Base-by-base conservation (phyloP, 2,888 invertebrate genomes). In the Hydrotaea diabolus region DNA sequence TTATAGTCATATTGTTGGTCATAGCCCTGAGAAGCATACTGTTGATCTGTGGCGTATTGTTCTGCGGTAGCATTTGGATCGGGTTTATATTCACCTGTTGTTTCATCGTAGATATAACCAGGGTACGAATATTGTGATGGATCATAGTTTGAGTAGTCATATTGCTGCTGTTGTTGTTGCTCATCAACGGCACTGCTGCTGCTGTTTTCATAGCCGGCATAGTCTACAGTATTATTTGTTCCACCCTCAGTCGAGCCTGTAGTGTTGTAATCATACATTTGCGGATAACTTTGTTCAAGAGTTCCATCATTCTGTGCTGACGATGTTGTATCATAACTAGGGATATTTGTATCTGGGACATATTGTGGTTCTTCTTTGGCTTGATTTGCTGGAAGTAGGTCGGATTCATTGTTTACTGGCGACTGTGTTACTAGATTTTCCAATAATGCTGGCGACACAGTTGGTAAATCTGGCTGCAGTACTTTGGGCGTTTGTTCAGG, bases 131-230 rank as follows among this genome's bases (percentile, higher is more conserved):
- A 91, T 49, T 91, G 89, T 8, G 88, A 77, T 2, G 89, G 87
- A 84, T 91, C 91, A 83, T 92, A 92, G 83, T 91, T 90, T 72
- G 89, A 88, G 71, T 91, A 92, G 85, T 91, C 91, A 82, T 90
- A 91, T 77, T 91, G 89, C 69, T 88, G 88, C 83, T 89, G 87
- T 57, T 73, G 86, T 2, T 17, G 8, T 87, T 88, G 87, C 82
- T 88, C 89, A 13, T 80, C 69, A 0, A 23, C 59, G 64, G 86
- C 69, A 80, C 85, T 86, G 19, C n/a, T 72, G 84, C 88, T 87
- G 74, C 87, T 88, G 86, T 88, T 89, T 88, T 90, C 88, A 78
- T 87, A 88, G 75, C 87, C 88, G 73, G 87, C 81, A 75, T 90
- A 86, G 59, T 46, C 81, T 23, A 66, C 53, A 59, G 19, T 19